Base-by-base conservation (phyloP, 2,888 invertebrate species). In the Macrosoma leucophasiata region DNA sequence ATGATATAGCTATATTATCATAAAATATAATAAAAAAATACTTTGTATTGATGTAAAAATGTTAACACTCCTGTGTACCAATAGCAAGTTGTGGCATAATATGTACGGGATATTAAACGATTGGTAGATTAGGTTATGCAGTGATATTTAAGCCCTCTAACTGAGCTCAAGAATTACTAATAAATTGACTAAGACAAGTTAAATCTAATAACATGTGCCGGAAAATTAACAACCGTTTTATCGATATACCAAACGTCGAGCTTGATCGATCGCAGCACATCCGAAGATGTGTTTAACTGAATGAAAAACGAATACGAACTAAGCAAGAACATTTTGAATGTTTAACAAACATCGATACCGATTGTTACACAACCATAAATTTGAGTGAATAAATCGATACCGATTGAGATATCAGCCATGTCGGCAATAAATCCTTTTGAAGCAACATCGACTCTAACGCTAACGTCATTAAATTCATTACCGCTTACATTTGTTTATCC, bases 401-500 rank as follows among this genome's bases (percentile, higher is more conserved):
- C 61, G 62, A 76, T 76, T 74, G 70, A 76, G 76, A 68, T 72
- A 73, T 76, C 68, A 64, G 51, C 39, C 50, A 52, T 59, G 63
- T 58, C 43, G 52, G 45, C 24, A 21, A 53, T 35, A 36, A 21
- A 14, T 27, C 25, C 21, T 15, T 13, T 34, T 47, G 43, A 29
- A 32, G 34, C 12, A 60, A 55, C 48, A 41, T 53, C 39, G 30
- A 42, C 67, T 54, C 50, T 66, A 61, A 8, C 19, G 30, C 49
- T 49, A 37, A 42, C 35, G 33, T 8, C 14, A 29, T 52, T 50
- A 39, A 43, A 38, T 35, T 35, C 25, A 41, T 36, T 48, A 47
- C 55, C 25, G 31, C 37, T 43, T 51, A 47, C 24, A 40, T 22
- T 21, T 32, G 20, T 32, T 46, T 53, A 53, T 53, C 52, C 42